Conservation (phyloP, 1,140 invertebrate species). For the Harlomillsia oculata region DNA sequence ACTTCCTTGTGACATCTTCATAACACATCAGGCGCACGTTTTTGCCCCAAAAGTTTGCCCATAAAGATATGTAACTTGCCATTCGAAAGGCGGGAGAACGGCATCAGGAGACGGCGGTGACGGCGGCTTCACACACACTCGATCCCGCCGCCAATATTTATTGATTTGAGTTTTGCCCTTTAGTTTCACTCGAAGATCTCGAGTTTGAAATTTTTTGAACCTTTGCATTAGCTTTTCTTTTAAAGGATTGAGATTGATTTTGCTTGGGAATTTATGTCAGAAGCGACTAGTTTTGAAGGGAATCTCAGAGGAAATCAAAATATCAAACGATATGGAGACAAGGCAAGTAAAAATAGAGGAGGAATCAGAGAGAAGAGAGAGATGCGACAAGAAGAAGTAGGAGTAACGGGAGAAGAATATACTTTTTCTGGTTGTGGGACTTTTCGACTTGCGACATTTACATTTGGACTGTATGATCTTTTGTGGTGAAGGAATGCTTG, state of each 20-base stretch:
- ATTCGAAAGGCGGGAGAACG: slow-evolving; percentile 3
- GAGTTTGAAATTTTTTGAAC: slow-evolving; percentile 19
- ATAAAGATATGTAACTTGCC: slow-evolving; percentile 34
- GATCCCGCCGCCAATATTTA: too few species aligned
- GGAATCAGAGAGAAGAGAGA: too few species aligned
- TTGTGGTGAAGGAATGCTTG: not conserved
- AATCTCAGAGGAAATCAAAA: slow-evolving; percentile 35
- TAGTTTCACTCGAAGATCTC: slow-evolving; percentile 15
- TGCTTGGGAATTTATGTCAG: slow-evolving; percentile 28
- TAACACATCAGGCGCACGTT: slow-evolving; percentile 31
- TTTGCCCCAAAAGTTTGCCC: slow-evolving; percentile 28
- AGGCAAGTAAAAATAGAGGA: too few species aligned
- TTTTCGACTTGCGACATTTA: too few species aligned
- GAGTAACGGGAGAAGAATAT: too few species aligned
- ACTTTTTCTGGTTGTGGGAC: too few species aligned
- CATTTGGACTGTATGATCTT: too few species aligned
- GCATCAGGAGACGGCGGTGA: too few species aligned
- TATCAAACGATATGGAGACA: slow-evolving; percentile 21
- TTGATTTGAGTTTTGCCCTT: slow-evolving; percentile 4
- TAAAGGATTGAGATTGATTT: slow-evolving; percentile 35
- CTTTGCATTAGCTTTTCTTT: not conserved
- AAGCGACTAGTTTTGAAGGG: slow-evolving; percentile 21
- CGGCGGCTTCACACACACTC: too few species aligned
- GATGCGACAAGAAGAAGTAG: too few species aligned
- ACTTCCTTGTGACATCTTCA: slow-evolving; percentile 30